Percentiles rank a stretch among this genome's conserved stretches.
These are phyloP conservation scores for Lingula anatina DNA, from an alignment of 2,888 invertebrate species.

Conservation along the genomic window DNA sequence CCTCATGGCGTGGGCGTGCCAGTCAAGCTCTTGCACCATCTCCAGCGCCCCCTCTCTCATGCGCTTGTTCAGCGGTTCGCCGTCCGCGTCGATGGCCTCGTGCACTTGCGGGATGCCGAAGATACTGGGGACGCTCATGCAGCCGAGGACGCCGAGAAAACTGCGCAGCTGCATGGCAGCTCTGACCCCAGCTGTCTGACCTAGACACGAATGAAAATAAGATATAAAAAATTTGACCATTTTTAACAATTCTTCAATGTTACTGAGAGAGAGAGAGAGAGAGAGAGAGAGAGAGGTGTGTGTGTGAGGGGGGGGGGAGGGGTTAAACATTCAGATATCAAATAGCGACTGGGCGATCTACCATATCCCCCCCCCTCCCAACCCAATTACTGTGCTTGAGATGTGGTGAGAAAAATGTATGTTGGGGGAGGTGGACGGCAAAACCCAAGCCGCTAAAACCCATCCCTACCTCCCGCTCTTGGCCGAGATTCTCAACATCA, in stretches of 20 bases:
- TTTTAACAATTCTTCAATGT: background rate
- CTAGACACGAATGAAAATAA: constrained; percentile 24
- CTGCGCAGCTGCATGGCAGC: constrained; percentile 47
- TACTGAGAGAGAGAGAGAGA: too few relatives aligned
- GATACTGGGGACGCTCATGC: constrained; percentile 48
- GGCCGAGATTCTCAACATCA: too few relatives aligned
- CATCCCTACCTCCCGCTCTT: too few relatives aligned
- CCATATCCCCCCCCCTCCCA: too few relatives aligned
- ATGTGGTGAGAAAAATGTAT: too few relatives aligned
- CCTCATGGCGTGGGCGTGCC: constrained; percentile 50
- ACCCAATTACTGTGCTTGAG: too few relatives aligned
- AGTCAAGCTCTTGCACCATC: constrained; percentile 48
- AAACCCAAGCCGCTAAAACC: too few relatives aligned
- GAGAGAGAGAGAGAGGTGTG: too few relatives aligned
- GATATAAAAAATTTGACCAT: background rate
- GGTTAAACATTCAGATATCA: too few relatives aligned
- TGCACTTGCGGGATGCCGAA: constrained; percentile 46
- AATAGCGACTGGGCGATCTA: too few relatives aligned
- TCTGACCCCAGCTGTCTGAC: constrained; percentile 47
- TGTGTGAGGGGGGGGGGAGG: too few relatives aligned
- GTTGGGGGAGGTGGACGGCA: too few relatives aligned
- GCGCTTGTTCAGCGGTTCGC: constrained; percentile 32
- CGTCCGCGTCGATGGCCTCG: constrained; percentile 39
- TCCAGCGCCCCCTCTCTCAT: constrained; percentile 33
- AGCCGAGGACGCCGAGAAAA: constrained; percentile 47